Evolutionary conservation across 2,113 vertebrate species (phyloP).

Genomic region (Hypocryptadius cinnamomeus): DNA sequence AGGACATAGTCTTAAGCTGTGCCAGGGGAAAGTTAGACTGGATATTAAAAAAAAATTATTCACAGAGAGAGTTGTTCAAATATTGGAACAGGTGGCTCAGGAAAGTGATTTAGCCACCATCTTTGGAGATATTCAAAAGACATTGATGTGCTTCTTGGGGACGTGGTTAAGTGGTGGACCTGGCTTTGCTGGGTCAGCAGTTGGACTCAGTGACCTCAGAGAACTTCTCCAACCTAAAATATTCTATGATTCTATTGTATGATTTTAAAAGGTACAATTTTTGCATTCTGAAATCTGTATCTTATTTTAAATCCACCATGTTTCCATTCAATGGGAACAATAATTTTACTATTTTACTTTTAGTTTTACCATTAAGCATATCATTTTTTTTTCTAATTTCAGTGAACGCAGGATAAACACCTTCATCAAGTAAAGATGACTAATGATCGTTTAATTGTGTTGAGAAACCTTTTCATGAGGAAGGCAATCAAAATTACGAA

Average conservation of each 20-base stretch:
- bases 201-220: background rate
- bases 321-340: background rate
- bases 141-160: accelerated
- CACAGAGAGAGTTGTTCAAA: background rate
- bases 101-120: background rate
- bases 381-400: background rate
- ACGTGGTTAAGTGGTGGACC: background rate
- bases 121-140: background rate
- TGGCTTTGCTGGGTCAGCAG: background rate
- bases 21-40: background rate
- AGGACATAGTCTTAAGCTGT: no score
- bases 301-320: background rate
- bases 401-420: background rate
- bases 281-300: background rate
- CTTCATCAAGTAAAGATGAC: background rate
- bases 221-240: background rate
- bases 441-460: background rate
- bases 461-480: background rate
- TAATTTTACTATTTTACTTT: background rate
- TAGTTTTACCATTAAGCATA: background rate
- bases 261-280: background rate
- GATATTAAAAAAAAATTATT: background rate
- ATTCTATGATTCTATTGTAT: background rate
- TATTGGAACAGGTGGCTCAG: background rate
- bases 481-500: background rate